These are phyloP conservation scores for Phaetusa simplex DNA, from an alignment of 2,113 vertebrate genomes.

Conservation along the genomic window DNA sequence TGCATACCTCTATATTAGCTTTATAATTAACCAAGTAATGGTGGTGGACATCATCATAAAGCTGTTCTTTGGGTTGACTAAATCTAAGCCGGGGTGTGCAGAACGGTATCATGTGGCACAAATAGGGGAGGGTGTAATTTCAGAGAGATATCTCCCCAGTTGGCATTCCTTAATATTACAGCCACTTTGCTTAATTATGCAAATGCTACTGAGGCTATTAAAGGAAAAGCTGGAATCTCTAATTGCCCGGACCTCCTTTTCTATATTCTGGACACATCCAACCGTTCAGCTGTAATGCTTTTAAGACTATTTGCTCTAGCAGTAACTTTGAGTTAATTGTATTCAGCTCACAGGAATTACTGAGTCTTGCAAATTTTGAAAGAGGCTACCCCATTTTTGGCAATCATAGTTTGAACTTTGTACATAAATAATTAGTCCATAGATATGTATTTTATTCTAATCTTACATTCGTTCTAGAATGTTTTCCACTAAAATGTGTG, in stretches of 20 bases:
- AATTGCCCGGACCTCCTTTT: neutral
- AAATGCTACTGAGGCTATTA: neutral
- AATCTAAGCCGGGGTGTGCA: neutral
- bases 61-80: neutral
- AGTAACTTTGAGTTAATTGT: neutral
- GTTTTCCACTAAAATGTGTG: neutral
- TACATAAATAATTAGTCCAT: neutral
- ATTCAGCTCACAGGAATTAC: neutral
- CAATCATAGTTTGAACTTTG: neutral
- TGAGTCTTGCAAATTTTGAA: neutral
- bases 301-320: neutral
- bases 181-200: neutral
- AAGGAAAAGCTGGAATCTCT: neutral
- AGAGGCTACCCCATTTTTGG: neutral
- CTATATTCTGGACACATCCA: neutral
- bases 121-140: neutral
- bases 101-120: neutral
- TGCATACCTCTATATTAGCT: neutral
- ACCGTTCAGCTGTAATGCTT: neutral
- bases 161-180: conserved; percentile 1
- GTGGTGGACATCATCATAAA: neutral
- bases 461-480: neutral
- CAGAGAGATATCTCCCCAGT: neutral
- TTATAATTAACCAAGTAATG: neutral
- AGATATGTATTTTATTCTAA: neutral